A percentile compares a stretch with the other conserved stretches of the same genome.
phyloP scores from a whole-genome alignment of 2,888 invertebrate genomes.

The Caenorhabditis japonica region DNA sequence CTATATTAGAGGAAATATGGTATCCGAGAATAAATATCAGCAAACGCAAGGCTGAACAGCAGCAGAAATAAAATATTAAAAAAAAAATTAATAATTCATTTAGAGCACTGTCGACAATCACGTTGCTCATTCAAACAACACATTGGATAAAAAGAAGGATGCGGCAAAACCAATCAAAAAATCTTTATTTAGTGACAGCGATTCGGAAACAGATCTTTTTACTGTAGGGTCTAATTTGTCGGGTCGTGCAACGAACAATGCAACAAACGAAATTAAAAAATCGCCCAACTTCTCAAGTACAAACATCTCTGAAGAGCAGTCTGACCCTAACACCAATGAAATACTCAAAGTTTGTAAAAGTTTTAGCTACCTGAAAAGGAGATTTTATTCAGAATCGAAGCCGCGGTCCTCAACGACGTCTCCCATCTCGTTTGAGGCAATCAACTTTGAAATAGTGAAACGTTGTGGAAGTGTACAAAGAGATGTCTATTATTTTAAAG shows the following conservation, averaged over 20 bases:
- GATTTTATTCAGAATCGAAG: constrained; percentile 14
- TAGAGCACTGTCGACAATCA: too few species aligned
- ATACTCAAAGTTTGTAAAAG: too few species aligned
- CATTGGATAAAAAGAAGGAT: constrained; percentile 3
- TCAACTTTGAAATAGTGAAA: background rate
- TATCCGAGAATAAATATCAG: too few species aligned
- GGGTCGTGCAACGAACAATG: too few species aligned
- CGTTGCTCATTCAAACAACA: too few species aligned
- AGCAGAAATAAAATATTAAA: too few species aligned
- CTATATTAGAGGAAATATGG: too few species aligned
- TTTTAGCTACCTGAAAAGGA: too few species aligned
- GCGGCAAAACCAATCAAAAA: background rate
- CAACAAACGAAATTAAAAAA: background rate
- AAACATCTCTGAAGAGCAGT: constrained; percentile 15
- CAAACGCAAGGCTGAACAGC: too few species aligned
- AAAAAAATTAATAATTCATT: too few species aligned
- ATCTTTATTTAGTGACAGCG: constrained; percentile 39
- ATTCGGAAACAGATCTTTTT: constrained; percentile 29
- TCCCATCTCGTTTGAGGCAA: constrained; percentile 8
- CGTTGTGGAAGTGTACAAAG: background rate
- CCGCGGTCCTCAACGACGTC: constrained; percentile 27
- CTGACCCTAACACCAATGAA: background rate
- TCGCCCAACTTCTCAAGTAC: background rate
- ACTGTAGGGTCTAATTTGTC: background rate
- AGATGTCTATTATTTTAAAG: background rate